These are phyloP conservation scores for Coecobrya sp. DNA, from an alignment of 2,888 invertebrate species.

Conservation along the genomic window DNA sequence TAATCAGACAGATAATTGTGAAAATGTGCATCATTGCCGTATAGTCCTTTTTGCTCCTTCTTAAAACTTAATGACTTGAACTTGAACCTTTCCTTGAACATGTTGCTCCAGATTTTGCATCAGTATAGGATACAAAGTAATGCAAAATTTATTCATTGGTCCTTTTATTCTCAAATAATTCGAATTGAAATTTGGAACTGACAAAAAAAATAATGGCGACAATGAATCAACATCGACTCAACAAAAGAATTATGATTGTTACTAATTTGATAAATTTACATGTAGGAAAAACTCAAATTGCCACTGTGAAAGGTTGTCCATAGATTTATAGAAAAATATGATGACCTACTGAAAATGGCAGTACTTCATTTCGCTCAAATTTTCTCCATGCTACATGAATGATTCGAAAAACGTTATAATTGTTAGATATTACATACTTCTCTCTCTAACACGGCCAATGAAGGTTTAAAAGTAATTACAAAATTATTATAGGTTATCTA, in stretches of 20 bases:
- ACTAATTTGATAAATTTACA: conserved; percentile 50
- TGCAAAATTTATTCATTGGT: background rate
- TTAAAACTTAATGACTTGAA: conserved; percentile 42
- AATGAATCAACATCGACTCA: conserved; percentile 65
- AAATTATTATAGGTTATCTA: too few species aligned
- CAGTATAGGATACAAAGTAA: background rate
- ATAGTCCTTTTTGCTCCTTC: conserved; percentile 45
- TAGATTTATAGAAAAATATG: background rate
- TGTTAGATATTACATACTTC: too few species aligned
- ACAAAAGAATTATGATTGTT: conserved; percentile 28
- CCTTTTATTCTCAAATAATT: conserved; percentile 1
- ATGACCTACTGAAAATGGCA: conserved; percentile 5
- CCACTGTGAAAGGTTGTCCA: background rate
- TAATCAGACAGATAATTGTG: too few species aligned
- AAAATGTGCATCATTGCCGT: conserved; percentile 12
- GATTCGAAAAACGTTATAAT: background rate
- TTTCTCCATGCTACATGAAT: background rate
- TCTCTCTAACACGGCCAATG: too few species aligned
- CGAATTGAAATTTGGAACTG: conserved; percentile 32
- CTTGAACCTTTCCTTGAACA: conserved; percentile 27
- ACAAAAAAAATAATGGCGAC: conserved; percentile 51
- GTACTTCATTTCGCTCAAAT: conserved; percentile 35
- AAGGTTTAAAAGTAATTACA: too few species aligned
- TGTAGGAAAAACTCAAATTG: conserved; percentile 9
- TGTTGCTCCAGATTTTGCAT: conserved; percentile 3